Percentiles rank a stretch among this genome's conserved stretches.
phyloP scores from a whole-genome alignment of 2,113 vertebrate genomes.

The Coregonus clupeaformis region DNA sequence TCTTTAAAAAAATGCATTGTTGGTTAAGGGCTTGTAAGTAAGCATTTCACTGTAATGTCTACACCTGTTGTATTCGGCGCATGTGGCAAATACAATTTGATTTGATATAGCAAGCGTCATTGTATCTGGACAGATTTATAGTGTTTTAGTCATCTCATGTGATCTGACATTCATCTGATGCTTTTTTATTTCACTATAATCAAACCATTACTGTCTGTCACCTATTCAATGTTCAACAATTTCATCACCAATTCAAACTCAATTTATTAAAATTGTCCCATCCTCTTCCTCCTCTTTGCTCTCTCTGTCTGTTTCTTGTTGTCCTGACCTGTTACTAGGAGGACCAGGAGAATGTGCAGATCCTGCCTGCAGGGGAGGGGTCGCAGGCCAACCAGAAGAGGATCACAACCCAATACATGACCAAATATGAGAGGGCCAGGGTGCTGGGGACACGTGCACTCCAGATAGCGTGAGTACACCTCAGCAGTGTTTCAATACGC shows the following conservation, averaged over 20 bases:
- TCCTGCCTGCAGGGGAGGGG: conserved; percentile 90
- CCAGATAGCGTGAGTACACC: conserved; percentile 91
- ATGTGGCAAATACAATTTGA: no score
- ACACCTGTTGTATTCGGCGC: no score
- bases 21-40: no score
- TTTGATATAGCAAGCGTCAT: no score
- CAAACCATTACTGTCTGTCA: neutral
- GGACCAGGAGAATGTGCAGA: conserved; percentile 93
- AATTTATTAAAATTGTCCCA: neutral
- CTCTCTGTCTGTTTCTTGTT: neutral
- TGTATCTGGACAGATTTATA: neutral
- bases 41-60: no score
- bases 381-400: conserved; percentile 93
- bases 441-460: conserved; percentile 94
- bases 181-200: neutral
- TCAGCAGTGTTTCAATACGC: neutral
- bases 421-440: conserved; percentile 92
- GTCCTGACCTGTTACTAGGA: conserved; percentile 71
- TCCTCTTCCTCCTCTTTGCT: neutral
- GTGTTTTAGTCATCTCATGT: neutral
- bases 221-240: neutral
- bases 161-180: neutral
- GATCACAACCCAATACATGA: conserved; percentile 97
- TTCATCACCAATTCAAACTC: neutral
- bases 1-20: no score